Conservation (phyloP, 64 coral and sea anemone genomes). For the Porites australiensis region DNA sequence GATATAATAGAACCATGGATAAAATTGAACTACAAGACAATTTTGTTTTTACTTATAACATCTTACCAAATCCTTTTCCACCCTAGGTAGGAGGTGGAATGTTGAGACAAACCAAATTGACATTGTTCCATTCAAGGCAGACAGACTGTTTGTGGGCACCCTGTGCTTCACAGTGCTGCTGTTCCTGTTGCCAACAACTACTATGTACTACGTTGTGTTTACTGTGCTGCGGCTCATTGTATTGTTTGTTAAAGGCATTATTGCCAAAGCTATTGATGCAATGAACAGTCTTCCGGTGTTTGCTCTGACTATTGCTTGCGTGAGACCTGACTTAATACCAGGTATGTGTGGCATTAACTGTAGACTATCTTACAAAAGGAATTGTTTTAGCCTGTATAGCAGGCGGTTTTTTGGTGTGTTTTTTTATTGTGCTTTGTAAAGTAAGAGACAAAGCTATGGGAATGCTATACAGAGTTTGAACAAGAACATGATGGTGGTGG, state of each 20-base stretch:
- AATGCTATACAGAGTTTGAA: too few species aligned
- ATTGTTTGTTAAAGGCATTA: constrained; percentile 64
- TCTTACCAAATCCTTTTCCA: background rate
- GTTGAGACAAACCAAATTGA: constrained; percentile 82
- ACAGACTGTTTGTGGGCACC: constrained; percentile 88
- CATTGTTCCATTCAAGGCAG: constrained; percentile 87
- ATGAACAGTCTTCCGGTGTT: constrained; percentile 85
- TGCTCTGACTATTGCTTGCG: constrained; percentile 46
- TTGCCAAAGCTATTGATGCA: constrained; percentile 23
- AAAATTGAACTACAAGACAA: too few species aligned
- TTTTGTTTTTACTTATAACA: too few species aligned
- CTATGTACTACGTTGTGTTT: constrained; percentile 92
- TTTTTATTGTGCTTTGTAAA: too few species aligned
- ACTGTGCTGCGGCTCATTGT: constrained; percentile 81
- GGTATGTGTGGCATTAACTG: constrained; percentile 29
- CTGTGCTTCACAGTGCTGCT: constrained; percentile 90
- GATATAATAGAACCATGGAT: too few species aligned
- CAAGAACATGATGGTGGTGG: too few species aligned
- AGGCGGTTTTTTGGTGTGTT: too few species aligned
- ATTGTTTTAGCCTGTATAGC: too few species aligned
- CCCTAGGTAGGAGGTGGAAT: constrained; percentile 93
- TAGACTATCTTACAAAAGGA: too few species aligned
- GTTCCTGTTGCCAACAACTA: constrained; percentile 91
- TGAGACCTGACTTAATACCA: constrained; percentile 72
- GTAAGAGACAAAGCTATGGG: too few species aligned